A percentile compares a stretch with the other conserved stretches of the same genome.
Evolutionary conservation across 2,113 vertebrate species (phyloP).

Genomic region (Galbula dea): DNA sequence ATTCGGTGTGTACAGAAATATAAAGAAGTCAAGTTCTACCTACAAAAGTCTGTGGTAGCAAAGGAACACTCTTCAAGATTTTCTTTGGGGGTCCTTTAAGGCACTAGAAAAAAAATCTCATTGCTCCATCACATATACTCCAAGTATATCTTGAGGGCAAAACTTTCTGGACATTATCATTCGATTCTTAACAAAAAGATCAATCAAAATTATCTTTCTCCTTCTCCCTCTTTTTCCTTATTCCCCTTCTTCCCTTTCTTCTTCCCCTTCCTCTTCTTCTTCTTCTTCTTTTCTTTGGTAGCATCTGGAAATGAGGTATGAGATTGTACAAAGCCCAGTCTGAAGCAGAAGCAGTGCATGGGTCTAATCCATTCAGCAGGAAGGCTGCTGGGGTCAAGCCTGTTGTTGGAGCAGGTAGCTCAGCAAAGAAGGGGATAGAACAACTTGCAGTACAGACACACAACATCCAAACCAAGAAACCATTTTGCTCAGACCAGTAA

Average conservation of each 20-base stretch:
- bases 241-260: too few relatives aligned
- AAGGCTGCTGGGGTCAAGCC: not conserved
- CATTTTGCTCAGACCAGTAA: not conserved
- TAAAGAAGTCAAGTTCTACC: not conserved
- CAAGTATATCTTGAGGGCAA: not conserved
- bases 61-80: not conserved
- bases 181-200: not conserved
- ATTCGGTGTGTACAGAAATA: not conserved
- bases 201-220: not conserved
- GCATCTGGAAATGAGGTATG: not conserved
- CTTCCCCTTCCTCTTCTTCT: too few relatives aligned
- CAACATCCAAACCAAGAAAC: not conserved
- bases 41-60: not conserved
- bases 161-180: not conserved
- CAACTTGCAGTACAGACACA: not conserved
- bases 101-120: not conserved
- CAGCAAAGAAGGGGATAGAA: rapidly evolving
- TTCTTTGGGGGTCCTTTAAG: not conserved
- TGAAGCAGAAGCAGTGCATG: not conserved
- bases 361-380: not conserved
- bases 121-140: not conserved
- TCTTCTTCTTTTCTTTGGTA: not conserved
- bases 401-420: not conserved
- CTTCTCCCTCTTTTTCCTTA: too few relatives aligned
- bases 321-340: not conserved